A percentile compares a stretch with the other conserved stretches of the same genome.
Conservation (phyloP, 2,797 vertebrate species). For the Rhinichthys osculus region DNA sequence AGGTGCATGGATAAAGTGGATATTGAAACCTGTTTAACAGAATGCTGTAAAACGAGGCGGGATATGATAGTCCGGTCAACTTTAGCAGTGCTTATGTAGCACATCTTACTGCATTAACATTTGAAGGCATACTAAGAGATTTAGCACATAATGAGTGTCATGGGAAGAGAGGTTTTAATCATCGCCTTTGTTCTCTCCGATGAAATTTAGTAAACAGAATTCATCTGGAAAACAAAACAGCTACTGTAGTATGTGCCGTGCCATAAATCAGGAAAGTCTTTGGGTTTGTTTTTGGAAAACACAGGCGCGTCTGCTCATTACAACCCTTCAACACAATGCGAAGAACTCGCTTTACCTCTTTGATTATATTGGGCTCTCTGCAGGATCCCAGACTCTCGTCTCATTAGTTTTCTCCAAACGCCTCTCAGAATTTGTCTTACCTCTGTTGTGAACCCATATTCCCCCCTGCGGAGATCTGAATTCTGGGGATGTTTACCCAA, state of each 20-base stretch:
- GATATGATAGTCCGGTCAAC: not conserved
- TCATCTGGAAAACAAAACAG: conserved; percentile 28
- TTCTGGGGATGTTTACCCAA: conserved; percentile 57
- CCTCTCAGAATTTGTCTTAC: not conserved
- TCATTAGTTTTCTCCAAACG: conserved; percentile 37
- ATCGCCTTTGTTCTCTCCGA: not conserved
- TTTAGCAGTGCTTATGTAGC: not conserved
- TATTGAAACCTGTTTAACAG: not conserved
- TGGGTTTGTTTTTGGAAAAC: conserved; percentile 23
- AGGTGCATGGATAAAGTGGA: not conserved
- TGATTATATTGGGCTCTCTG: conserved; percentile 22
- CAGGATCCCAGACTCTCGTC: conserved; percentile 31
- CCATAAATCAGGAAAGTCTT: conserved; percentile 8
- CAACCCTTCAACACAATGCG: conserved; percentile 5
- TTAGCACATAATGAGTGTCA: not conserved
- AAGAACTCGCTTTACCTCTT: conserved; percentile 15
- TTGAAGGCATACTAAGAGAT: not conserved
- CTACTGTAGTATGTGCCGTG: conserved; percentile 9
- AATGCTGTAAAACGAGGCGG: not conserved
- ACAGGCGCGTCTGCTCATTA: conserved; percentile 8
- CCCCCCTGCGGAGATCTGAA: conserved; percentile 44
- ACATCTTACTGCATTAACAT: not conserved
- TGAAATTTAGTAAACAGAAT: not conserved
- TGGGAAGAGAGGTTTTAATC: conserved; percentile 14
- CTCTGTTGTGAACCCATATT: conserved; percentile 10